phyloP scores from a whole-genome alignment of 2,797 vertebrate species.

The Melanotaenia pygmaea region DNA sequence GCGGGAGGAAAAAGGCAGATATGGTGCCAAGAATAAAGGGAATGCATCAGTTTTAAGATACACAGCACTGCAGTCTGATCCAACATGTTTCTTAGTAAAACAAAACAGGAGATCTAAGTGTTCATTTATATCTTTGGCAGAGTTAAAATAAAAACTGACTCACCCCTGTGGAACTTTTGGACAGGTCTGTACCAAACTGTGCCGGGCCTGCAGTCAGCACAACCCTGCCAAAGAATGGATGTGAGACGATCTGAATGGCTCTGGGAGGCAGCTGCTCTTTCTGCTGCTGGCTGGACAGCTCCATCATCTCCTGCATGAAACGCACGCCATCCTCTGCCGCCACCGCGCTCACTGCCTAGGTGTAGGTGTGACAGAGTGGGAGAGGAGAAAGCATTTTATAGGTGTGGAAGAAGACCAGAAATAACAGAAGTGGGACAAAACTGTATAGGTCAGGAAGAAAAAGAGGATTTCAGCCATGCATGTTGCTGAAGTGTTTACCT shows the following conservation, averaged over 20 bases:
- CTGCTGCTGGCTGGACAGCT: constrained; percentile 97
- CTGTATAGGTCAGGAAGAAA: not conserved
- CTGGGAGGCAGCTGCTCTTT: constrained; percentile 98
- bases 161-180: constrained; percentile 93
- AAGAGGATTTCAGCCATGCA: not conserved
- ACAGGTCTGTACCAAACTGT: constrained; percentile 95
- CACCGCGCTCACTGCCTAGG: constrained; percentile 92
- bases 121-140: constrained; percentile 15
- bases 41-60: not conserved
- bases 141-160: constrained; percentile 52
- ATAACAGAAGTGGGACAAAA: not conserved
- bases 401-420: not conserved
- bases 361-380: constrained; percentile 6
- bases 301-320: constrained; percentile 99
- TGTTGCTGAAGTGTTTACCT: constrained; percentile 77
- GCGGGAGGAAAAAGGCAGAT: constrained; percentile 1
- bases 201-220: constrained; percentile 97
- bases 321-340: constrained; percentile 96
- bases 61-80: not conserved
- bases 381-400: constrained; percentile 11
- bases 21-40: not conserved
- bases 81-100: constrained; percentile 20
- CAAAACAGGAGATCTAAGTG: constrained; percentile 14
- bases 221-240: constrained; percentile 96
- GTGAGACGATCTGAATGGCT: constrained; percentile 96